These are phyloP conservation scores for Sarcophaga caerulescens DNA, from an alignment of 2,888 invertebrate species.

Conservation along the genomic window DNA sequence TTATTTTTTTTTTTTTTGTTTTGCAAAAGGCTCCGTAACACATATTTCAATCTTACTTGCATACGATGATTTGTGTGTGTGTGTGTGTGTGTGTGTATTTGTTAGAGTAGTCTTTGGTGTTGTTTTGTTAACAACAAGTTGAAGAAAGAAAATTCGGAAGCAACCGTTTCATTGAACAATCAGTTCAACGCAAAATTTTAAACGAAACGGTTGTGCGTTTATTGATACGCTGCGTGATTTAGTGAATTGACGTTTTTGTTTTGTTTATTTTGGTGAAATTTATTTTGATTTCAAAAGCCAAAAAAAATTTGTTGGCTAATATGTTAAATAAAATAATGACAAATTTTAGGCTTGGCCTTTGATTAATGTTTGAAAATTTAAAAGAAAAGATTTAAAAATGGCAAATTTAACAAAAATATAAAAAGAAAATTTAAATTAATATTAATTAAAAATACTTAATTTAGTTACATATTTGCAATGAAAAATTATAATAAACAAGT, in stretches of 20 bases:
- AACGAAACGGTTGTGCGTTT: constrained; percentile 59
- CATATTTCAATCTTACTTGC: too few relatives aligned
- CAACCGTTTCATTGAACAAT: constrained; percentile 49
- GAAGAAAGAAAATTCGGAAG: constrained; percentile 57
- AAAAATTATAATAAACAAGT: too few relatives aligned
- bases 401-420: neutral
- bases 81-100: neutral
- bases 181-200: constrained; percentile 64
- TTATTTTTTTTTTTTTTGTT: neutral
- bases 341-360: too few relatives aligned
- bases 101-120: constrained; percentile 1
- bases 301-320: neutral
- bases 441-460: neutral
- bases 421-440: neutral
- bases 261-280: neutral
- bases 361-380: neutral
- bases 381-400: neutral
- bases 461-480: too few relatives aligned
- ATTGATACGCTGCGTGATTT: neutral
- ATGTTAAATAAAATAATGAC: too few relatives aligned
- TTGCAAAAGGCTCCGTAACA: neutral
- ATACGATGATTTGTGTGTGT: neutral
- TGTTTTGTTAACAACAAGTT: constrained; percentile 65
- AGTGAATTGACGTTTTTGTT: neutral
- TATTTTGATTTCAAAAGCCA: neutral